Evolutionary conservation across 2,113 vertebrate genomes (phyloP), one percentile per base, ranked within the genome.

Genomic region (Xiphias gladius): DNA sequence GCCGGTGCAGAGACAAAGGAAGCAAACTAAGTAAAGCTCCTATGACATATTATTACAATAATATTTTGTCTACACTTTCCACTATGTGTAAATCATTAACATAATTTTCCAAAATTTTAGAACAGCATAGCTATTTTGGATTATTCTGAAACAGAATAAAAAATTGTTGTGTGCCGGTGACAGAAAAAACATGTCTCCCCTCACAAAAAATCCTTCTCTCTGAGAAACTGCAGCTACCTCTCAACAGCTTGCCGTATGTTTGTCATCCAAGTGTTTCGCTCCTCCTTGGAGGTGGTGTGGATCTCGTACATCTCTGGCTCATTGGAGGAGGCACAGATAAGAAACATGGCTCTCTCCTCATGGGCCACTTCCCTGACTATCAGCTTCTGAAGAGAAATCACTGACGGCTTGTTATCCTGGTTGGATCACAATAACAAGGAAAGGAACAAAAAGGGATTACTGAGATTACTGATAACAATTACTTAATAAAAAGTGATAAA

Each of bases 271-370:
- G 92, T 86, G 86, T 98, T 98, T 66, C 98, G 95, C 65, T 99
- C 98, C 84, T 99, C 98, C 66, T 98, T 99, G 0, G 97, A 98
- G 85, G 88, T 84, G 7, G 97, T 97, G 91, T 98, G 96, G 73
- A 99, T 97, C 93, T 99, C 97, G 0, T 99, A 99, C 98, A 99
- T 99, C 91, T 99, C 98, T 0, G 98, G 98, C 69, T 97, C 97
- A 9, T 95, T 94, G 73, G 96, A 94, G 65, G 98, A 99, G 76
- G 97, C 97, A 0, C 98, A 99, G 89, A 99, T 99, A 37, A 99
- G 95, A 84, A 99, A 99, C 97, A 99, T 99, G 55, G 97, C 98
- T 69, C 96, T 97, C 89, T 99, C 98, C 86, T 99, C 97, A 2
- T 98, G 99, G 64, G 98, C 98, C 65, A 99, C 98, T 79, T 99